Base-by-base conservation (phyloP, 1,140 invertebrate genomes). In the Drosophila pruinosa region DNA sequence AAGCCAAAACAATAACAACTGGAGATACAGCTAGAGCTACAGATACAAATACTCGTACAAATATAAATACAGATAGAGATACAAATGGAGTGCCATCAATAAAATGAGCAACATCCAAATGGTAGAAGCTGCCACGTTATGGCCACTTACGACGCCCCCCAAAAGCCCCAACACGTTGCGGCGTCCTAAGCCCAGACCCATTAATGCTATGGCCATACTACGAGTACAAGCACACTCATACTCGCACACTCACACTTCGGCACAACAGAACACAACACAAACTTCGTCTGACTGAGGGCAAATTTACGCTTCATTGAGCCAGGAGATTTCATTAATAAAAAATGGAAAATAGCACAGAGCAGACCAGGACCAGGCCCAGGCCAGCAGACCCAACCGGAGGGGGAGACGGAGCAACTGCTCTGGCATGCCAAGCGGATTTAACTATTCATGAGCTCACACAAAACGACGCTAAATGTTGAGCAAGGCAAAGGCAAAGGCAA, bases 261-360 rank as follows among this genome's bases (percentile, higher is more conserved):
- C 54, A 48, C 45, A 62, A 80, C 10, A 34, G 3, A 34, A 34
- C n/a, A n/a, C n/a, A n/a, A n/a, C n/a, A n/a, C n/a, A n/a, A 74
- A 80, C 72, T 80, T 73, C 48, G 69, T 67, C 75, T 74, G 73
- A 43, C 50, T 61, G 62, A 14, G 62, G 59, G 45, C 63, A 68
- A 75, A 85, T 88, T 88, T 78, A 75, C 82, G 82, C 82, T 86
- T 86, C 82, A 86, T 89, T 88, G 82, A 75, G 75, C 82, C 83
- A 88, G 81, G 78, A 78, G 82, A 88, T 82, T 88, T 88, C 82
- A 88, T 88, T 88, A 88, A 88, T 88, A 86, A 86, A 86, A 88
- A 82, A 88, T 73, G 63, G 75, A 88, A 88, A 82, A 74, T 56
- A 86, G 80, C 73, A 12, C 48, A 45, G 2, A n/a, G 1, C 31